Evolutionary conservation across 2,797 vertebrate species (phyloP).

Genomic region (Chrysocyon brachyurus): DNA sequence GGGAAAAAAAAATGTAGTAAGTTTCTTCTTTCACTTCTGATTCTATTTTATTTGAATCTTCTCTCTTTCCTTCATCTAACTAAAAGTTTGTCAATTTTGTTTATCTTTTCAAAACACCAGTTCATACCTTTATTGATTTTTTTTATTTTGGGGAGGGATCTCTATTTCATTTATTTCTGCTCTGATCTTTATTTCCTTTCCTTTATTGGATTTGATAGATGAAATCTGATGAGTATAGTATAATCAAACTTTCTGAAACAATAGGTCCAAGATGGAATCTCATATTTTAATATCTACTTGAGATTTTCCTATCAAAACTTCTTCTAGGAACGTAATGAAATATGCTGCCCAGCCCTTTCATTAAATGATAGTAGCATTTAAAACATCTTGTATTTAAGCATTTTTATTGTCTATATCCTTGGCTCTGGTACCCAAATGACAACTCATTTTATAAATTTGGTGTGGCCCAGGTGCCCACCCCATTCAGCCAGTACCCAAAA

Average conservation of each 20-base stretch:
- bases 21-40: background rate
- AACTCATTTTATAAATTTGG: background rate
- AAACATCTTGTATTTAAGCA: background rate
- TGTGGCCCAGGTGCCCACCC: background rate
- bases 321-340: slow-evolving; percentile 1
- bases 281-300: background rate
- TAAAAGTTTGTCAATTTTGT: background rate
- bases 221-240: background rate
- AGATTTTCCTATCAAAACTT: slow-evolving; percentile 12
- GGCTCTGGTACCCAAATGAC: background rate
- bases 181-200: background rate
- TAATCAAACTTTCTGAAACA: background rate
- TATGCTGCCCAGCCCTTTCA: background rate
- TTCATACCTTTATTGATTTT: background rate
- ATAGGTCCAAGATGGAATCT: background rate
- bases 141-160: background rate
- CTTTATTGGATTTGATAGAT: background rate
- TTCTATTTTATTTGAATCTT: slow-evolving; percentile 4
- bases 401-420: background rate
- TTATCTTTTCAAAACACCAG: background rate
- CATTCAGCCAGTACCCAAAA: background rate
- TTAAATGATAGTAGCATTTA: background rate
- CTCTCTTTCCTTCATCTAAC: background rate
- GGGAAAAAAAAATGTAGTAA: background rate
- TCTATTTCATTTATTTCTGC: background rate